These are phyloP conservation scores for Micronisus gabar DNA, from an alignment of 2,113 vertebrate genomes.

Conservation along the genomic window DNA sequence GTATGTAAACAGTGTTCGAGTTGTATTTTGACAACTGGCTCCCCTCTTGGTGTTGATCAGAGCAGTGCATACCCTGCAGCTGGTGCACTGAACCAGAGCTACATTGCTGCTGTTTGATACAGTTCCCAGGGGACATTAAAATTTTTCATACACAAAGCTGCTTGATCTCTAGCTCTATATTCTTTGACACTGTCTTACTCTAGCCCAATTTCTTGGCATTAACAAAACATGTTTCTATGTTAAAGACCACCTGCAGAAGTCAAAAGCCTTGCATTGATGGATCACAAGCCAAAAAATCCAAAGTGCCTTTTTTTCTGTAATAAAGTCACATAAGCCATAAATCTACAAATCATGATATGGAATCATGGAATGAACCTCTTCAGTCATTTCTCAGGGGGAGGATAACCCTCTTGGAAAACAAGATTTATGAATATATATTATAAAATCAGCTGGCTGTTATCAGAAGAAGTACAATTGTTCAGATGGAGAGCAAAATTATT, in stretches of 20 bases:
- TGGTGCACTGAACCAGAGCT: constrained; percentile 1
- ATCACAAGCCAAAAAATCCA: neutral
- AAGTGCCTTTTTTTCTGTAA: neutral
- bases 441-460: neutral
- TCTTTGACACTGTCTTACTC: neutral
- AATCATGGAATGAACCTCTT: neutral
- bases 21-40: constrained; percentile 9
- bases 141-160: neutral
- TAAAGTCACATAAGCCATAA: neutral
- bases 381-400: neutral
- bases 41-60: neutral
- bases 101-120: neutral
- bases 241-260: neutral
- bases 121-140: neutral
- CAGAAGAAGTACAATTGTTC: neutral
- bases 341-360: neutral
- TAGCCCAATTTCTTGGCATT: neutral
- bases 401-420: neutral
- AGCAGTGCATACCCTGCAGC: constrained; percentile 6
- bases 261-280: neutral
- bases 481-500: neutral
- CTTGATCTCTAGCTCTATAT: neutral
- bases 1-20: neutral
- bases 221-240: neutral
- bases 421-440: neutral